phyloP scores from a whole-genome alignment of 2,888 invertebrate species.

The Troides oblongomaculatus region DNA sequence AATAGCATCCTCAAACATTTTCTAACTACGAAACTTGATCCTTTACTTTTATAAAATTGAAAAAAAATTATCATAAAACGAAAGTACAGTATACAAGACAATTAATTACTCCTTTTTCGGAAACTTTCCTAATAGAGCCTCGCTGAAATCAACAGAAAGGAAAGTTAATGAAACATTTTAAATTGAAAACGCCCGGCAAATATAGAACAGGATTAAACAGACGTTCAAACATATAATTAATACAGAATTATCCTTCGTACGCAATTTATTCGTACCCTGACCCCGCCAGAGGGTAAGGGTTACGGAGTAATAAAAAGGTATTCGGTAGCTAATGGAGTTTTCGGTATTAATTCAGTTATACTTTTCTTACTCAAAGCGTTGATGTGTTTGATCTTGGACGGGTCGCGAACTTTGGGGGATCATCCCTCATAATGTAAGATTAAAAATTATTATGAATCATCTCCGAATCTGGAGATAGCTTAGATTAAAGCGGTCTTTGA shows the following conservation, averaged over 20 bases:
- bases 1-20: too few relatives aligned
- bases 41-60: too few relatives aligned
- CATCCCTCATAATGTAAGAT: too few relatives aligned
- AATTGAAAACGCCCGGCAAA: conserved; percentile 6
- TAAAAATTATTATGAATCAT: too few relatives aligned
- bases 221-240: conserved; percentile 21
- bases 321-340: conserved; percentile 27
- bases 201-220: conserved; percentile 15
- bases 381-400: conserved; percentile 13
- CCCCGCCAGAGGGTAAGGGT: conserved; percentile 14
- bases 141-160: neutral
- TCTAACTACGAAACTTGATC: too few relatives aligned
- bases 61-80: neutral
- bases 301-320: conserved; percentile 25
- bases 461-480: too few relatives aligned
- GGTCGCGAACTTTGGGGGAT: too few relatives aligned
- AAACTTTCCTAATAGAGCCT: neutral
- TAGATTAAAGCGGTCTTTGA: too few relatives aligned
- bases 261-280: conserved; percentile 12
- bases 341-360: conserved; percentile 20
- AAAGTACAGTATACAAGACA: neutral
- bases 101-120: neutral
- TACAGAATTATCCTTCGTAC: conserved; percentile 18
- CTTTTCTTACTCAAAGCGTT: conserved; percentile 24
- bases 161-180: conserved; percentile 1